Base-by-base conservation (phyloP, 2,113 vertebrate species). In the Gasterosteus aculeatus region DNA sequence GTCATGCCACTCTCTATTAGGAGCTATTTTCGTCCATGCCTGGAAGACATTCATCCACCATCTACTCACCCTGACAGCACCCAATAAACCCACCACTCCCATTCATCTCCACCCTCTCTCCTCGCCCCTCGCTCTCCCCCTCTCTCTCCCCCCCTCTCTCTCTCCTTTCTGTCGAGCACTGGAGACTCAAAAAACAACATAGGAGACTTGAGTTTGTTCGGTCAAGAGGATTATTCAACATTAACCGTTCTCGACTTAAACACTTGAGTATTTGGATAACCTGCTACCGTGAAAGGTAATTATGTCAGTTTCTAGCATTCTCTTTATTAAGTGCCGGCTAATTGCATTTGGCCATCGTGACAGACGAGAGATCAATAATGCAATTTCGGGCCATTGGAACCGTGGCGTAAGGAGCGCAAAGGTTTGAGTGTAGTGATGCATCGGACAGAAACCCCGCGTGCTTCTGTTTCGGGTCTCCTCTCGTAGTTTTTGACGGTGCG, bases 61-160 rank as follows among this genome's bases (percentile, higher is more conserved):
- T 91, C 86, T 90, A 87, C 88, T 80, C 86, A 90, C 77, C 83
- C 87, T 91, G 92, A 92, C 92, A 92, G 84, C 82, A 82, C 86
- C 89, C 90, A 92, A 93, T 93, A 91, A 91, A 87, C 85, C 90
- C 85, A 91, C 89, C 92, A 90, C 90, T 90, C 92, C 87, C 87
- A 87, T 91, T 86, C 85, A 89, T 91, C 90, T 90, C 88, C 87
- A 72, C 66, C 46, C 76, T 65, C 65, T 31, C 10, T 15, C 80
- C 66, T 31, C 22, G 0, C 33, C 7, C 56, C 81, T 66, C 59
- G 11, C 77, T 67, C 8, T 29, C 53, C 26, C 53, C 6, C 53
- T 53, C 51, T 47, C 42, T 47, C 62, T 67, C 77, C 44, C 80
- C 53, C 74, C 63, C 77, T 26, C 64, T 66, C 38, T 56, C 59